Conservation (phyloP, 2,797 vertebrate genomes). For the Trachops cirrhosus region DNA sequence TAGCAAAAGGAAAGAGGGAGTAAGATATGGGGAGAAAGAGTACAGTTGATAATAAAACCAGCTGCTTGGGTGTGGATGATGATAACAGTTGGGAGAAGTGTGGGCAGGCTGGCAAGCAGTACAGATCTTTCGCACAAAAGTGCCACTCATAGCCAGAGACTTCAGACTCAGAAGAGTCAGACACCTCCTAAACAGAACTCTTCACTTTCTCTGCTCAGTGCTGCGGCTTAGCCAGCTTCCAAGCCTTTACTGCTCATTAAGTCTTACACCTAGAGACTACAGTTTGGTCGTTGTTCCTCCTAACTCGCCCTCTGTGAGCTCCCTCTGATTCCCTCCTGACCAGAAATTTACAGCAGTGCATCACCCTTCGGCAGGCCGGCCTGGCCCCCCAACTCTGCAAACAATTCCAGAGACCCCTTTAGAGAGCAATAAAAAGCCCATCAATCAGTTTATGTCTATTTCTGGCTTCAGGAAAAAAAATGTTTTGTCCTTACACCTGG, state of each 20-base stretch:
- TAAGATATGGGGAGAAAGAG: background rate
- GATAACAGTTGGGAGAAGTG: conserved; percentile 46
- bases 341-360: background rate
- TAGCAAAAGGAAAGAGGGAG: background rate
- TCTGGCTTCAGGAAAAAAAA: background rate
- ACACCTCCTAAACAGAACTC: background rate
- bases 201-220: background rate
- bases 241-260: background rate
- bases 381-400: background rate
- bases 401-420: conserved; percentile 35
- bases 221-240: background rate
- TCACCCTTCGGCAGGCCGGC: background rate
- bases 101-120: conserved; percentile 12
- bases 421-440: background rate
- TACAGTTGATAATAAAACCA: conserved; percentile 45
- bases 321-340: background rate
- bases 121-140: conserved; percentile 43
- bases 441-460: background rate
- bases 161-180: background rate
- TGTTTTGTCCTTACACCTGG: background rate
- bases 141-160: conserved; percentile 22
- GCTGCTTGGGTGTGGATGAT: conserved; percentile 36
- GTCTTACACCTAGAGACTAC: background rate
- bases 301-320: background rate
- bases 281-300: background rate